phyloP scores from a whole-genome alignment of 2,888 invertebrate species.

The Andrena praecox region DNA sequence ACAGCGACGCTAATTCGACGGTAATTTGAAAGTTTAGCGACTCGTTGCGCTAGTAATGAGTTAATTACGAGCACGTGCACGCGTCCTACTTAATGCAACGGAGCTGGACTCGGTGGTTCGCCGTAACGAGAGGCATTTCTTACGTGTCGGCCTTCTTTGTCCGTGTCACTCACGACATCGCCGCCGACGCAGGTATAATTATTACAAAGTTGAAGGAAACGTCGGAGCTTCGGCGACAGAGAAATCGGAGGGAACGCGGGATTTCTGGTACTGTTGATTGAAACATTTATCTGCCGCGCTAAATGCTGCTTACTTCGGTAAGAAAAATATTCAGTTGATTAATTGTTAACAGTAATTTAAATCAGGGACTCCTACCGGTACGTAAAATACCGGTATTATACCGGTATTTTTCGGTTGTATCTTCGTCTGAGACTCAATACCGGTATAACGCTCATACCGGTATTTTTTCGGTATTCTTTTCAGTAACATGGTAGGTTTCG shows the following conservation, averaged over 20 bases:
- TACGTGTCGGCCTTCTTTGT: constrained; percentile 67
- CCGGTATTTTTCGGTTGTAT: too few relatives aligned
- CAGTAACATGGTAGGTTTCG: too few relatives aligned
- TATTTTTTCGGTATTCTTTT: too few relatives aligned
- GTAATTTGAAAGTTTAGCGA: constrained; percentile 61
- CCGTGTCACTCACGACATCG: constrained; percentile 63
- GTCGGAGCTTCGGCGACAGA: constrained; percentile 20
- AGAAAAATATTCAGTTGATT: too few relatives aligned
- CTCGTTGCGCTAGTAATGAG: constrained; percentile 72
- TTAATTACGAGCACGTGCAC: constrained; percentile 77
- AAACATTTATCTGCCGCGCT: constrained; percentile 43
- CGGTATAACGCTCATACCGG: too few relatives aligned
- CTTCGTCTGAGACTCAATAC: too few relatives aligned
- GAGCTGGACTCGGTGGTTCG: constrained; percentile 53
- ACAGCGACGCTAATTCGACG: constrained; percentile 54
- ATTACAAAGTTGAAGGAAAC: constrained; percentile 70
- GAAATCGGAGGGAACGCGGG: constrained; percentile 39
- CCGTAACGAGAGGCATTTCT: constrained; percentile 74
- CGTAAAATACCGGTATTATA: too few relatives aligned
- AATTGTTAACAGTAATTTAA: too few relatives aligned
- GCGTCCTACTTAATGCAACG: constrained; percentile 73
- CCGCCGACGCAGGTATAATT: constrained; percentile 61
- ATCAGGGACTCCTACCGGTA: too few relatives aligned
- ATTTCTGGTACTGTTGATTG: constrained; percentile 50
- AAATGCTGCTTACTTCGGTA: too few relatives aligned